Evolutionary conservation across 2,113 vertebrate genomes (phyloP).

Genomic region (Hirundichthys speculiger): DNA sequence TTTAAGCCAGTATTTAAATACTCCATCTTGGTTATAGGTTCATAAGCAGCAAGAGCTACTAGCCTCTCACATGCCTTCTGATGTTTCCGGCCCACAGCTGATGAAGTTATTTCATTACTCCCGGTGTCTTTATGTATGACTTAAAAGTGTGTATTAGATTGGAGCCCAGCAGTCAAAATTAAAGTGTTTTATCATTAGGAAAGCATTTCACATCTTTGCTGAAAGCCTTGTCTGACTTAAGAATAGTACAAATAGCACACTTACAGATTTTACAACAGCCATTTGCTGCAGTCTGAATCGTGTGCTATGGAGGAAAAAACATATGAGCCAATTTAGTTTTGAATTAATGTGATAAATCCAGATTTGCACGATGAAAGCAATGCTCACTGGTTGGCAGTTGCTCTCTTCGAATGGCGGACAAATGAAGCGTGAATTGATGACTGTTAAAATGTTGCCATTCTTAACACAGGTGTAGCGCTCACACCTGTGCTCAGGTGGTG

Average conservation of each 20-base stretch:
- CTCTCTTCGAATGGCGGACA: conserved; percentile 84
- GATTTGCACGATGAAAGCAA: neutral
- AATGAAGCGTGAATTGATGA: conserved; percentile 75
- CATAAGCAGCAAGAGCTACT: too few relatives aligned
- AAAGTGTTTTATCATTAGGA: too few relatives aligned
- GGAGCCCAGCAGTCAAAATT: too few relatives aligned
- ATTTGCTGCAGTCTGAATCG: conserved; percentile 80
- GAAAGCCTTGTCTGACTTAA: too few relatives aligned
- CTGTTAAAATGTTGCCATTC: conserved; percentile 73
- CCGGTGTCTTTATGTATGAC: too few relatives aligned
- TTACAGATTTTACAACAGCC: conserved; percentile 94
- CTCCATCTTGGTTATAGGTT: too few relatives aligned
- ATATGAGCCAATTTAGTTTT: neutral
- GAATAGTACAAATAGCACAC: conserved; percentile 59
- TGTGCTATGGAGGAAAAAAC: conserved; percentile 75
- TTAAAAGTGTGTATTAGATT: too few relatives aligned
- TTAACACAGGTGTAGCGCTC: conserved; percentile 81
- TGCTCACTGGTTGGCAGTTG: conserved; percentile 85
- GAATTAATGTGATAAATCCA: neutral
- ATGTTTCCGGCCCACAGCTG: too few relatives aligned
- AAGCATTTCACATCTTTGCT: too few relatives aligned
- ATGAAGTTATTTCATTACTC: too few relatives aligned
- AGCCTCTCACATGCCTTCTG: too few relatives aligned
- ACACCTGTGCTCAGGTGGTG: conserved; percentile 77
- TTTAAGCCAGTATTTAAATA: too few relatives aligned